phyloP scores from a whole-genome alignment of 2,797 vertebrate species.

The Scyliorhinus canicula region DNA sequence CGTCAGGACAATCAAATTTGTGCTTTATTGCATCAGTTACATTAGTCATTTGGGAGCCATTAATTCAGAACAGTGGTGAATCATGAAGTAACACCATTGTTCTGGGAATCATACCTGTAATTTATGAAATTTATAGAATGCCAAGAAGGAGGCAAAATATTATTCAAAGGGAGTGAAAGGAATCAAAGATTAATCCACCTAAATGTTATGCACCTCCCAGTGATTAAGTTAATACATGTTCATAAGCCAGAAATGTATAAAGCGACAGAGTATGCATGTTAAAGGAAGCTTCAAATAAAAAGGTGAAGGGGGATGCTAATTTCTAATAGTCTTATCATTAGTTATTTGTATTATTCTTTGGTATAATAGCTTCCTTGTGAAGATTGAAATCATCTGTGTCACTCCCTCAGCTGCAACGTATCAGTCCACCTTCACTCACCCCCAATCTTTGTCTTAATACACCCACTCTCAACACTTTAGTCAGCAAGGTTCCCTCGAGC shows the following conservation, averaged over 20 bases:
- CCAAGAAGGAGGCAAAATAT: neutral
- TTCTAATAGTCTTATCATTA: neutral
- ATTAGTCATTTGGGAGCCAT: neutral
- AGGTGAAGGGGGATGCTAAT: neutral
- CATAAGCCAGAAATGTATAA: neutral
- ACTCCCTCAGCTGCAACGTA: neutral
- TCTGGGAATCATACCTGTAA: neutral
- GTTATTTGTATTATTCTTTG: neutral
- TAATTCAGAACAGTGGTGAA: no score
- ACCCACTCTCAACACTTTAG: neutral
- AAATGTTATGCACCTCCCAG: neutral
- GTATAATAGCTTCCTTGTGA: neutral
- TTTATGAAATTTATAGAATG: neutral
- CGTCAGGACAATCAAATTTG: neutral
- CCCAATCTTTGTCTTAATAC: neutral
- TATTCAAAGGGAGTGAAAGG: neutral
- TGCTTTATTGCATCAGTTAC: neutral
- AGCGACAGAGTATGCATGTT: neutral
- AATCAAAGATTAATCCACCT: neutral
- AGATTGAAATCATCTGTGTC: neutral
- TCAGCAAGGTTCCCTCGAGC: neutral
- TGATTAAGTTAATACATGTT: neutral
- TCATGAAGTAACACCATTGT: neutral
- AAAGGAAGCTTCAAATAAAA: neutral
- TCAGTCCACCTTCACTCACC: neutral